phyloP scores from a whole-genome alignment of 2,113 vertebrate species.

The Corythoichthys intestinalis region DNA sequence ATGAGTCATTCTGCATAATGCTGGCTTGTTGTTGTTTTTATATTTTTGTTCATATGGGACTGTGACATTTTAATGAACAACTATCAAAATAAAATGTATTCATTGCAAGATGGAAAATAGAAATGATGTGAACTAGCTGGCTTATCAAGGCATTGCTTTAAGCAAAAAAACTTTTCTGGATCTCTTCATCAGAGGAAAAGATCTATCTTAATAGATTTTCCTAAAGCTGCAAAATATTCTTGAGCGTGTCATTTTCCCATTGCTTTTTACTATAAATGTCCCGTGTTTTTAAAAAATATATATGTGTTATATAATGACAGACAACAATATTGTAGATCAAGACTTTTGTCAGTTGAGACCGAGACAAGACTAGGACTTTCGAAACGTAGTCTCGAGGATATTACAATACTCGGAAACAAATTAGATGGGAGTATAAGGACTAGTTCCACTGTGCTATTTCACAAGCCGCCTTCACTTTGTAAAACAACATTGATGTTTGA shows the following conservation, averaged over 20 bases:
- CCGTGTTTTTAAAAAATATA: no score
- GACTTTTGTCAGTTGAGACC: no score
- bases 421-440: conserved; percentile 43
- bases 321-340: no score
- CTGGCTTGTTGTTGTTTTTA: conserved; percentile 36
- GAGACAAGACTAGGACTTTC: no score
- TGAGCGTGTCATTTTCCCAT: no score
- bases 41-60: not conserved
- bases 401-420: conserved; percentile 16
- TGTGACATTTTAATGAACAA: not conserved
- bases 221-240: not conserved
- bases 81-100: conserved; percentile 2
- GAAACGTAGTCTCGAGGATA: no score
- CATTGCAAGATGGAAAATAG: conserved; percentile 6
- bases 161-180: not conserved
- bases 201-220: not conserved
- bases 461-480: conserved; percentile 28
- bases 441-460: conserved; percentile 48
- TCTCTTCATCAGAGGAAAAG: conserved; percentile 11
- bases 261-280: no score
- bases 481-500: conserved; percentile 17
- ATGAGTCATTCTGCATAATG: conserved; percentile 41
- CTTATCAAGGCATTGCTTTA: not conserved
- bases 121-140: not conserved
- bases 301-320: no score